Conservation (phyloP, 2,113 vertebrate genomes). For the Sebastes schlegelii region DNA sequence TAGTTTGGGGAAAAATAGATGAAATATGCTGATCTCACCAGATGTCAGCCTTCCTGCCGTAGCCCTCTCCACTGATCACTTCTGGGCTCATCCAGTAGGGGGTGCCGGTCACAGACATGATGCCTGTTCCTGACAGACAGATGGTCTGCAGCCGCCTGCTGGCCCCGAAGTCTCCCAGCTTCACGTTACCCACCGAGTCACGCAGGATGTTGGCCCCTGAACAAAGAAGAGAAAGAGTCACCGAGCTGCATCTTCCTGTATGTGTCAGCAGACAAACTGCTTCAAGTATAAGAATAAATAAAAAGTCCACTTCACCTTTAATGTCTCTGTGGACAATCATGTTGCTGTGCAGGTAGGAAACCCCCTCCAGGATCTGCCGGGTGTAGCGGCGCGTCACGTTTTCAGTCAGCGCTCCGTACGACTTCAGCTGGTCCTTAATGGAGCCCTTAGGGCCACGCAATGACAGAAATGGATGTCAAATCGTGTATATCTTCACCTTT, state of each 20-base stretch:
- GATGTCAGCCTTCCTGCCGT: conserved; percentile 97
- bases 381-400: conserved; percentile 98
- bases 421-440: conserved; percentile 98
- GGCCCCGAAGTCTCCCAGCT: conserved; percentile 98
- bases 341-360: conserved; percentile 98
- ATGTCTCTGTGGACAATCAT: conserved; percentile 99
- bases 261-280: no score
- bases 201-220: conserved; percentile 97
- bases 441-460: conserved; percentile 86
- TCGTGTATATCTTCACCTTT: neutral
- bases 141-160: conserved; percentile 98
- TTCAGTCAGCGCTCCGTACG: conserved; percentile 97
- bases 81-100: conserved; percentile 99
- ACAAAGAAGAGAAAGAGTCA: conserved; percentile 7
- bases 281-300: neutral
- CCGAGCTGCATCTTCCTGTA: neutral
- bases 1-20: no score
- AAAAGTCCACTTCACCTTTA: conserved; percentile 87
- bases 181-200: conserved; percentile 97
- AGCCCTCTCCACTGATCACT: conserved; percentile 98
- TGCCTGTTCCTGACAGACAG: conserved; percentile 97
- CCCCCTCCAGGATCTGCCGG: conserved; percentile 97
- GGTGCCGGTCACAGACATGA: conserved; percentile 97
- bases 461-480: neutral
- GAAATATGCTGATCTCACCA: conserved; percentile 83